phyloP scores from a whole-genome alignment of 2,113 vertebrate species.

The Bos indicus region DNA sequence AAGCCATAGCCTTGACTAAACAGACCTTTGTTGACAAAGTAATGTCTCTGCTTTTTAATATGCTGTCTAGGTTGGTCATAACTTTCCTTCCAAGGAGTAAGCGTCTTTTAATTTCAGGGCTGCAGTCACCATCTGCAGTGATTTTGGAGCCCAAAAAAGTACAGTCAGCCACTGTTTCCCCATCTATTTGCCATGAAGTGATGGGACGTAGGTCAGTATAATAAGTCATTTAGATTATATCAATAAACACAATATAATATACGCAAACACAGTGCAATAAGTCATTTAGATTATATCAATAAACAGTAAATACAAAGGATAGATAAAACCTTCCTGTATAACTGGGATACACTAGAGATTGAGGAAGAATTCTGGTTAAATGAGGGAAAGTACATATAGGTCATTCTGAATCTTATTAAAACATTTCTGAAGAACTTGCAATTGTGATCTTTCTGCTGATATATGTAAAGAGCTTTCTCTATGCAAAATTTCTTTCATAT shows the following conservation, averaged over 20 bases:
- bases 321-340: background rate
- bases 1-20: background rate
- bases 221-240: background rate
- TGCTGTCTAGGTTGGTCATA: background rate
- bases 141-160: background rate
- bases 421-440: background rate
- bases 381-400: background rate
- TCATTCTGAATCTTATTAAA: slow-evolving; percentile 9
- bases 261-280: background rate
- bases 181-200: background rate
- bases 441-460: background rate
- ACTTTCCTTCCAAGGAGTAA: background rate
- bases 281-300: background rate
- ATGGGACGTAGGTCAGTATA: background rate
- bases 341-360: background rate
- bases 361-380: background rate
- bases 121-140: background rate
- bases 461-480: background rate
- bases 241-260: background rate
- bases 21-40: background rate
- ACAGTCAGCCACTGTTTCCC: background rate
- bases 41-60: background rate
- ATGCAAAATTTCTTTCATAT: background rate
- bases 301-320: background rate
- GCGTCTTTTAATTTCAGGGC: background rate